These are phyloP conservation scores for Acrossocheilus fasciatus DNA, from an alignment of 2,797 vertebrate species.

Conservation along the genomic window DNA sequence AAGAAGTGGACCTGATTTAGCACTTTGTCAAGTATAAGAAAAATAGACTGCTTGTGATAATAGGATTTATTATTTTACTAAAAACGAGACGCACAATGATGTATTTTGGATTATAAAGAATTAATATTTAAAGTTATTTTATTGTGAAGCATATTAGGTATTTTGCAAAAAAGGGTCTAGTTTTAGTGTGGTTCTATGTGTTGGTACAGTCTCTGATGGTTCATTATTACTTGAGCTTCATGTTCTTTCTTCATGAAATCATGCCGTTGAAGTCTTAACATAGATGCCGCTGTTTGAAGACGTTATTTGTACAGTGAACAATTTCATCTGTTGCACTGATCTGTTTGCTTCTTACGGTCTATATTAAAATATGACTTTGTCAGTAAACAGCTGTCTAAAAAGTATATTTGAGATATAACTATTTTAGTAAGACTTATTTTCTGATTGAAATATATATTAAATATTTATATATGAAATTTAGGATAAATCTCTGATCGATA, in stretches of 20 bases:
- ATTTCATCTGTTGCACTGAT: background rate
- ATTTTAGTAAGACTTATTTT: background rate
- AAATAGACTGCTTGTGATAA: background rate
- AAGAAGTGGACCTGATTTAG: background rate
- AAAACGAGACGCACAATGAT: constrained; percentile 25
- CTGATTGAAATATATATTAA: background rate
- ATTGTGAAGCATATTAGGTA: background rate
- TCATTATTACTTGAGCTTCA: background rate
- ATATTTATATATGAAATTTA: background rate
- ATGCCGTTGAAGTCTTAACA: background rate
- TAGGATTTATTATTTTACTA: constrained; percentile 6
- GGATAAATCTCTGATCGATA: background rate
- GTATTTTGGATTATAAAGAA: constrained; percentile 7
- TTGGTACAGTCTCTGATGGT: background rate
- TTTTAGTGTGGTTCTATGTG: background rate
- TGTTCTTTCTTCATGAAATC: background rate
- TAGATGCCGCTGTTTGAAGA: background rate
- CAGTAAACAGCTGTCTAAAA: constrained; percentile 3
- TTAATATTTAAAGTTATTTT: constrained; percentile 16
- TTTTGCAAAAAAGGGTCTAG: background rate
- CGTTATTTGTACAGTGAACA: background rate
- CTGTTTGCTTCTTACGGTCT: background rate
- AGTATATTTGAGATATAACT: background rate
- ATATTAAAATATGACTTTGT: constrained; percentile 2
- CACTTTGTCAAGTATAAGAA: constrained; percentile 4